These are phyloP conservation scores for Magallana nippona DNA, from an alignment of 2,888 invertebrate species.

Conservation along the genomic window DNA sequence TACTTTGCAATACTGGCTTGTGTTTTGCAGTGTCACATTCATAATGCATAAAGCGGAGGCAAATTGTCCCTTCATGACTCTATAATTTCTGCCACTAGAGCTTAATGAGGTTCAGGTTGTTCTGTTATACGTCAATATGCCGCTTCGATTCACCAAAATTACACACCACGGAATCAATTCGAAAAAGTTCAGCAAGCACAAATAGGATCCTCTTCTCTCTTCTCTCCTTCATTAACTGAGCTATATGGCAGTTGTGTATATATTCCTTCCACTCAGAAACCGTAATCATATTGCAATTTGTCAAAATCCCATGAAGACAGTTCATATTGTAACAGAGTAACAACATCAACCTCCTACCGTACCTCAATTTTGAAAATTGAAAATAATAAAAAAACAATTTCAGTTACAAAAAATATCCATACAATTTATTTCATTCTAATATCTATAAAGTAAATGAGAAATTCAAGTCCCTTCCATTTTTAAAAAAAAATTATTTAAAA, in stretches of 20 bases:
- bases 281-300: neutral
- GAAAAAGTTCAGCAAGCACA: neutral
- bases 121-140: slow-evolving; percentile 4
- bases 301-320: neutral
- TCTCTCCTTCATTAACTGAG: neutral
- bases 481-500: too few species aligned
- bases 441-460: too few species aligned
- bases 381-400: too few species aligned
- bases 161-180: neutral
- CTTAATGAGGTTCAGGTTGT: neutral
- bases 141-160: slow-evolving; percentile 1
- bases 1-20: neutral
- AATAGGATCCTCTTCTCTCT: neutral
- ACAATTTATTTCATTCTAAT: too few species aligned
- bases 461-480: too few species aligned
- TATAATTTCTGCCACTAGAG: neutral
- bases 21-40: neutral
- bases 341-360: too few species aligned
- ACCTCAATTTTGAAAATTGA: too few species aligned
- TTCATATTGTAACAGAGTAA: too few species aligned
- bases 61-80: slow-evolving; percentile 22
- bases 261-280: too few species aligned
- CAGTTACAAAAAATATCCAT: too few species aligned
- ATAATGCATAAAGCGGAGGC: neutral
- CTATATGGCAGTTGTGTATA: too few species aligned